Base-by-base conservation (phyloP, 2,113 vertebrate species). In the Struthio camelus region DNA sequence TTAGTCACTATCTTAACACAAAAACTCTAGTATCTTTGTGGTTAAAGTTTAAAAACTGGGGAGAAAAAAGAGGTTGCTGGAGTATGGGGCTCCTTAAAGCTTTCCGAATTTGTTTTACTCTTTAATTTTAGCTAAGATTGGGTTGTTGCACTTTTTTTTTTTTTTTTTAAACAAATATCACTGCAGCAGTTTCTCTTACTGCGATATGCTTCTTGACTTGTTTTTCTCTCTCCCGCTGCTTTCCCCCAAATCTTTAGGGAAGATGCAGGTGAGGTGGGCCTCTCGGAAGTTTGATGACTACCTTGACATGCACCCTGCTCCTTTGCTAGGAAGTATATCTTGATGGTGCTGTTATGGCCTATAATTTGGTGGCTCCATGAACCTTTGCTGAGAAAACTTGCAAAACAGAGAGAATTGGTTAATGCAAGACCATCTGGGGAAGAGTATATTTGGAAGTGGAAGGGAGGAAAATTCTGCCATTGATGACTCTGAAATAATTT, bases 191-290 rank as follows among this genome's bases (percentile, higher is more conserved):
- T 70, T 77, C 30, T 71, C 50, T 53, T 65, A 18, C 77, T 90
- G 64, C 34, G 42, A 14, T 62, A n/a, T 3, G 8, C 66, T 84
- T 36, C 38, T 62, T 58, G 65, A 53, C 17, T 24, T 64, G 56
- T 36, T 64, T 40, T 14, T 6, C 36, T 46, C 30, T 44, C 7
- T 80, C 24, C 10, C 11, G 38, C 12, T 36, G 10, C 10, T 13
- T 64, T 38, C 17, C 27, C 3, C 46, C 1, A 59, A 65, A 53
- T 46, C 81, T 70, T 28, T 27, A 24, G 32, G 56, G 23, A 59
- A 38, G 30, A 32, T 30, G 6, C 4, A 1, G 1, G 0, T 53
- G 38, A 64, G 30, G n/a, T 58, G 22, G 18, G 10, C 10, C 10
- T 34, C 34, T 62, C 36, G 6, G 30, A 32, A 59, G 28, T 40